Conservation (phyloP, 2,113 vertebrate genomes). For the Hypocryptadius cinnamomeus region DNA sequence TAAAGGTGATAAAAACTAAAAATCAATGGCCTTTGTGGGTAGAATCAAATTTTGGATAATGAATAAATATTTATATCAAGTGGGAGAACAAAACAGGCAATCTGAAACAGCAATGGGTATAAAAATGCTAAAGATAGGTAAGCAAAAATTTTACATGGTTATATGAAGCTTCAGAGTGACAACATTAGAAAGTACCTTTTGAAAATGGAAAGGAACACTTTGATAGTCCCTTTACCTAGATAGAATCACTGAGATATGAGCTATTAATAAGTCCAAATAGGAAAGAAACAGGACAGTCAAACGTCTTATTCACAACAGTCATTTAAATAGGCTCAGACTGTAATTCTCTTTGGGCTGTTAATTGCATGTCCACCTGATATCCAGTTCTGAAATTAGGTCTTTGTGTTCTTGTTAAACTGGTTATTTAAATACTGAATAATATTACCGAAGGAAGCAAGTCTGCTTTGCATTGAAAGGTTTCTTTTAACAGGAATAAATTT, state of each 20-base stretch:
- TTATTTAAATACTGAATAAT: background rate
- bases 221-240: background rate
- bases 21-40: background rate
- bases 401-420: conserved; percentile 5
- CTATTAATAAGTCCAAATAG: background rate
- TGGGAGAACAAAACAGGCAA: background rate
- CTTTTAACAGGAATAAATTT: background rate
- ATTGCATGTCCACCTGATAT: background rate
- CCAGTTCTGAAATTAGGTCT: conserved; percentile 29
- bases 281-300: background rate
- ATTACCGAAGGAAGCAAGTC: background rate
- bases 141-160: background rate
- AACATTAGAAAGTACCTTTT: background rate
- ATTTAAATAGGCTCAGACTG: background rate
- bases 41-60: background rate
- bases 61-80: background rate
- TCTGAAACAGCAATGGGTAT: background rate
- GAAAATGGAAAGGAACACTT: background rate
- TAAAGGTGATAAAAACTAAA: background rate
- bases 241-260: background rate
- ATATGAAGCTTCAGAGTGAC: background rate
- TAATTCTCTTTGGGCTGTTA: background rate
- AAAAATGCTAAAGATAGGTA: background rate
- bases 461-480: background rate
- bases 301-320: background rate